Percentiles rank a stretch among this genome's conserved stretches.
Conservation (phyloP, 2,888 invertebrate species). For the Onchidella celtica region DNA sequence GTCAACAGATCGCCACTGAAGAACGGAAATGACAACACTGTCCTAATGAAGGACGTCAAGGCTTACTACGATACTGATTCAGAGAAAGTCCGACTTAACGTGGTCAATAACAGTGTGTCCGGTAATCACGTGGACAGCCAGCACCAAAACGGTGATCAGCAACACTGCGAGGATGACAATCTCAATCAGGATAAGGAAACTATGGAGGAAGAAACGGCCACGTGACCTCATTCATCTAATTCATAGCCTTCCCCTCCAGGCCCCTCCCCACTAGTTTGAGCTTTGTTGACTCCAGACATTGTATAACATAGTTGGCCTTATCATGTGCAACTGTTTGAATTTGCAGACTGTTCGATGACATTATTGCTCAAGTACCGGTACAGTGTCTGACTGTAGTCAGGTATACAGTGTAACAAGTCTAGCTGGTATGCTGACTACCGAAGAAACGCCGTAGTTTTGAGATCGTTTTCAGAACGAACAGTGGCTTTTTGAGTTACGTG, state of each 20-base stretch:
- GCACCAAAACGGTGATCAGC: neutral
- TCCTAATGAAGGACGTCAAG: constrained; percentile 64
- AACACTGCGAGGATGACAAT: neutral
- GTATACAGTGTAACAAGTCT: too few relatives aligned
- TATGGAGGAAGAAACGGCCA: constrained; percentile 25
- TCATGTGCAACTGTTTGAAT: neutral
- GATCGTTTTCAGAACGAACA: too few relatives aligned
- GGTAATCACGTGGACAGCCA: constrained; percentile 33
- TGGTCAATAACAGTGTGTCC: constrained; percentile 54
- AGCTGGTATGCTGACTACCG: too few relatives aligned
- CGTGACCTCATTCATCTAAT: constrained; percentile 1
- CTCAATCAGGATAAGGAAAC: neutral
- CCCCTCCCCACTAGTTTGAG: neutral
- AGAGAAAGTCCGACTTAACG: constrained; percentile 73
- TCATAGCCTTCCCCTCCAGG: neutral
- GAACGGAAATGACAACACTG: constrained; percentile 68
- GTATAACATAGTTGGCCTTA: constrained; percentile 23
- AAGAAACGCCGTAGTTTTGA: too few relatives aligned
- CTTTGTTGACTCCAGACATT: neutral
- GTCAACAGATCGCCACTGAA: constrained; percentile 74
- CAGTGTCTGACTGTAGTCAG: too few relatives aligned
- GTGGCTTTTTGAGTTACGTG: too few relatives aligned
- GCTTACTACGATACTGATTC: constrained; percentile 75
- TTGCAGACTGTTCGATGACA: too few relatives aligned
- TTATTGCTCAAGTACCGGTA: too few relatives aligned